Conservation (phyloP, 1,140 invertebrate genomes). For the Lordiphosa stackelbergi region DNA sequence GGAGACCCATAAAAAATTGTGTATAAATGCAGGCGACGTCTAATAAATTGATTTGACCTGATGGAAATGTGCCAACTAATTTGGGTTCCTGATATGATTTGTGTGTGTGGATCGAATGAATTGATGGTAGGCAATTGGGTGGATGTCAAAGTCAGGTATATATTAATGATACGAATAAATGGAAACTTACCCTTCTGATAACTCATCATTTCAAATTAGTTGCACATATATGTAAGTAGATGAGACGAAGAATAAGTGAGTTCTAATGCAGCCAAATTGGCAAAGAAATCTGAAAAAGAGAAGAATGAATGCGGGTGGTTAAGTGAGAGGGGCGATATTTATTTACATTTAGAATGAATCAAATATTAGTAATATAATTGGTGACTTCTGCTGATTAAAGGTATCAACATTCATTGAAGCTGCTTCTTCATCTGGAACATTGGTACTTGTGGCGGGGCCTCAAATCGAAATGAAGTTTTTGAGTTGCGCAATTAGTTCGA, state of each 20-base stretch:
- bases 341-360: too few species aligned
- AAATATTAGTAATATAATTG: too few species aligned
- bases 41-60: slow-evolving; percentile 39
- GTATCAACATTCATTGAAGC: too few species aligned
- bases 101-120: slow-evolving; percentile 1
- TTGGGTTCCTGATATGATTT: slow-evolving; percentile 29
- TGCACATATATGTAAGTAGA: slow-evolving; percentile 41
- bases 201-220: slow-evolving; percentile 65
- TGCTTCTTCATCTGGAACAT: too few species aligned
- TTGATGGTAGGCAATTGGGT: slow-evolving; percentile 26
- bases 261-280: not conserved
- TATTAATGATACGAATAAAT: slow-evolving; percentile 2
- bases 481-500: too few species aligned
- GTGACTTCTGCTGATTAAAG: too few species aligned
- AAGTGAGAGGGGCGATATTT: too few species aligned
- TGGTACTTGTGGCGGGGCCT: too few species aligned
- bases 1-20: slow-evolving; percentile 25
- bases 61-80: slow-evolving; percentile 25
- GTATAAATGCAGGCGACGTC: slow-evolving; percentile 33
- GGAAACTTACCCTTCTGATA: slow-evolving; percentile 72
- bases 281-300: not conserved
- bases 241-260: slow-evolving; percentile 1
- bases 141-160: slow-evolving; percentile 34
- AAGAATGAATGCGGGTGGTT: too few species aligned
- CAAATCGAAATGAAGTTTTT: too few species aligned